Conservation (phyloP, 2,888 invertebrate genomes). For the Sceliomorpha sp. region DNA sequence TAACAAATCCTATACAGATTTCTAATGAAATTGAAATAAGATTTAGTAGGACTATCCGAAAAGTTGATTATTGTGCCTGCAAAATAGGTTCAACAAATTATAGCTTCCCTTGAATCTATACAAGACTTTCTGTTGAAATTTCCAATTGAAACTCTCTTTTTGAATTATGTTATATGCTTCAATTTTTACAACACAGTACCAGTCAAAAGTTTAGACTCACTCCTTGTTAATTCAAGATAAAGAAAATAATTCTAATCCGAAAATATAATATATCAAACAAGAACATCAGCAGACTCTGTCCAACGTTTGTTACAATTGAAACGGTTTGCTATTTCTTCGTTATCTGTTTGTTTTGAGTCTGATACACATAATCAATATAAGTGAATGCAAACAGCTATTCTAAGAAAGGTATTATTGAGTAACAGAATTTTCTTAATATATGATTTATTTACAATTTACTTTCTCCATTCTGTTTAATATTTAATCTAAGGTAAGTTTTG, state of each 20-base stretch:
- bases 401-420: slow-evolving; percentile 1
- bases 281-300: not conserved
- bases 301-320: slow-evolving; percentile 1
- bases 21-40: too few species aligned
- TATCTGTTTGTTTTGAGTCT: slow-evolving; percentile 1
- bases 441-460: slow-evolving; percentile 4
- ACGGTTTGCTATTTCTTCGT: slow-evolving; percentile 2
- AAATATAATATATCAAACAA: slow-evolving; percentile 10
- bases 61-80: too few species aligned
- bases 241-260: slow-evolving; percentile 1
- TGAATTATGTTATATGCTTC: not conserved
- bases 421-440: slow-evolving; percentile 1
- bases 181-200: not conserved
- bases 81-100: too few species aligned
- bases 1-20: too few species aligned
- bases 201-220: slow-evolving; percentile 2
- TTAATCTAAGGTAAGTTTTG: not conserved
- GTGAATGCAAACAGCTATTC: slow-evolving; percentile 2
- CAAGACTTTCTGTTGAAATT: too few species aligned
- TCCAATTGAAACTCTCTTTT: too few species aligned
- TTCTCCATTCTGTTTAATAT: not conserved
- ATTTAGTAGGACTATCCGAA: too few species aligned
- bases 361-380: slow-evolving; percentile 4
- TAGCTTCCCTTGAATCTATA: too few species aligned
- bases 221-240: slow-evolving; percentile 5